A percentile compares a stretch with the other conserved stretches of the same genome.
Conservation (phyloP, 2,113 vertebrate species). For the Pseudois nayaur region DNA sequence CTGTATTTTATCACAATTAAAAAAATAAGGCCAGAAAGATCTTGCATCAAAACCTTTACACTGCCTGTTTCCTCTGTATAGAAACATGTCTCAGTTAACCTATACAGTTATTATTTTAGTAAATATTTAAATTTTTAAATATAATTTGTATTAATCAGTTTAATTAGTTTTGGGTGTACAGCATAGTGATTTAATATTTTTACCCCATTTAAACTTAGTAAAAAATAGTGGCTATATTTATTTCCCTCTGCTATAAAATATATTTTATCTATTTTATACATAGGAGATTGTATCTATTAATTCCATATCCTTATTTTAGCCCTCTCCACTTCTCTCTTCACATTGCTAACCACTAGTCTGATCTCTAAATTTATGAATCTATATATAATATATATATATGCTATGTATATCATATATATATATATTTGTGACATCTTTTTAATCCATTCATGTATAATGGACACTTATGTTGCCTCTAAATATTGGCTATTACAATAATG, state of each 20-base stretch:
- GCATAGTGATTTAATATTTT: not conserved
- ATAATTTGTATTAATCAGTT: not conserved
- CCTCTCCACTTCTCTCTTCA: not conserved
- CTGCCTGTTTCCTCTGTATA: not conserved
- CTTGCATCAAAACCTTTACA: not conserved
- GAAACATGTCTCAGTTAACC: not conserved
- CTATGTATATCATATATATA: not conserved
- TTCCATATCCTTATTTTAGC: not conserved
- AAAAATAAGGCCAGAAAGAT: not conserved
- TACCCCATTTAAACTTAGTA: not conserved
- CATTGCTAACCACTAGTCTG: not conserved
- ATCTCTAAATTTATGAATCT: not conserved
- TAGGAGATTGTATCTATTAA: not conserved
- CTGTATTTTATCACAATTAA: not conserved
- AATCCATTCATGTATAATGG: not conserved
- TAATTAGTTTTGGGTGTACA: not conserved
- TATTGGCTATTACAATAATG: not conserved
- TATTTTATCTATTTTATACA: not conserved
- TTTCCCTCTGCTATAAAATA: not conserved
- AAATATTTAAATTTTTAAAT: not conserved
- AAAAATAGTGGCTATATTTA: not conserved
- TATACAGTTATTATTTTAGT: not conserved
- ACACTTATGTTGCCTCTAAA: not conserved
- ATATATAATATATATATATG: not conserved
- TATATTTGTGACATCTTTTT: not conserved